Evolutionary conservation across 2,888 invertebrate species (phyloP), one percentile per base, ranked within the genome.

Genomic region (Steinernema carpocapsae): DNA sequence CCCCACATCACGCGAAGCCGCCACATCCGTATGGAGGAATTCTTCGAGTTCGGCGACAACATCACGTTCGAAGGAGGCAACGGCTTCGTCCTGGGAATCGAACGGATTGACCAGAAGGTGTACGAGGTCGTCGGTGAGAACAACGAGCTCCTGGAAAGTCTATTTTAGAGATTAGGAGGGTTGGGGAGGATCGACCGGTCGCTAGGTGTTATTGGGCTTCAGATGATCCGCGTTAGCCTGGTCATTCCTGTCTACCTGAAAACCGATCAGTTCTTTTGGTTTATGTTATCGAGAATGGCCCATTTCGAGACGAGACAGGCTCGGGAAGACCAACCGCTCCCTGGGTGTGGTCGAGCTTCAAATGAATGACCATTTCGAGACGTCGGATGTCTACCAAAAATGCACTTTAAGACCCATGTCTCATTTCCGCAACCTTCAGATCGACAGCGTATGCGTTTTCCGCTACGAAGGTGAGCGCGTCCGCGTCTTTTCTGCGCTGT

Each of bases 21-120:
- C 14, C 64, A 64, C 32, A 64, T 64, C 37, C 64, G 64, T 6
- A 64, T 64, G 64, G 64, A 64, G 14, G 64, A 64, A 17, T 64
- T 64, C 37, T 64, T 64, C 17, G 32, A 32, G 17, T 64, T 64
- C 19, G 64, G 64, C 14, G 32, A 64, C 17, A 29, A 14, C 29
- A 14, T 64, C 64, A 64, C 64, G 4, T 64, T 64, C 64, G 29
- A 12, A 4, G 64, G 64, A 1, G 64, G 64, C 12, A 64, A 64
- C 14, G 64, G 64, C 37, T 64, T 64, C 64, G 26, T 64, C 17
- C 32, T 64, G 14, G 64, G 12, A 6, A 64, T 64, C 32, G 64
- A 32, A 32, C 2, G 19, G 64, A n/a, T 37, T 32, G 64, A 64
- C 14, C 64, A 64, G 64, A 64, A 64, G 64, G 32, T 12, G 7